A percentile compares a stretch with the other conserved stretches of the same genome.
phyloP scores from a whole-genome alignment of 2,113 vertebrate species.

The Thymallus thymallus region DNA sequence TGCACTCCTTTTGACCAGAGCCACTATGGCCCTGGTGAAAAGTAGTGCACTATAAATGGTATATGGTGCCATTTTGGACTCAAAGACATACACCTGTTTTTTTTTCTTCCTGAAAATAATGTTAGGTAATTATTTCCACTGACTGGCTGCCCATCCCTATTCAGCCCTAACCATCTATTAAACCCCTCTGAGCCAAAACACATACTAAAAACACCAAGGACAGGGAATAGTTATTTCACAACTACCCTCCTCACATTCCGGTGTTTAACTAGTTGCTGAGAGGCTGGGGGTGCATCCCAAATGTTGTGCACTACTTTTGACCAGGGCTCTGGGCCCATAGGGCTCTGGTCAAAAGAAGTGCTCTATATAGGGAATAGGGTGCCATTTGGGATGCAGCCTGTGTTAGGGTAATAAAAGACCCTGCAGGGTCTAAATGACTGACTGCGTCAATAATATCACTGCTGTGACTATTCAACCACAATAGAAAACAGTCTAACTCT shows the following conservation, averaged over 20 bases:
- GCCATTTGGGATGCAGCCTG: too few relatives aligned
- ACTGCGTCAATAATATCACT: background rate
- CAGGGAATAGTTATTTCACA: background rate
- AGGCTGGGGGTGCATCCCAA: background rate
- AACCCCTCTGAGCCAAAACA: background rate
- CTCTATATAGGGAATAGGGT: too few relatives aligned
- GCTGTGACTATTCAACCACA: conserved; percentile 36
- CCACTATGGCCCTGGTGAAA: too few relatives aligned
- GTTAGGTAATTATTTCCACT: too few relatives aligned
- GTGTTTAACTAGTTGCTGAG: background rate
- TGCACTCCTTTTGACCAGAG: too few relatives aligned
- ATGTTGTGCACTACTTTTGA: too few relatives aligned
- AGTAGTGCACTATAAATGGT: too few relatives aligned
- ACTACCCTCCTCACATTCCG: background rate
- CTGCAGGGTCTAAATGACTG: background rate
- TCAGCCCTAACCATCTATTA: background rate
- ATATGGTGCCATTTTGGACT: too few relatives aligned
- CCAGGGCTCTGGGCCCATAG: too few relatives aligned
- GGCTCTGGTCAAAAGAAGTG: too few relatives aligned
- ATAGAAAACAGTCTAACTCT: conserved; percentile 32
- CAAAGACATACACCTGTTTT: too few relatives aligned
- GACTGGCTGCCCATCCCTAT: background rate
- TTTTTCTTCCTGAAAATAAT: too few relatives aligned
- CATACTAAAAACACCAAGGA: background rate
- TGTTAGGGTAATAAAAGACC: background rate